Percentiles rank a stretch among this genome's conserved stretches.
These are phyloP conservation scores for Dromius quadrimaculatus DNA, from an alignment of 2,888 invertebrate genomes.

Conservation along the genomic window DNA sequence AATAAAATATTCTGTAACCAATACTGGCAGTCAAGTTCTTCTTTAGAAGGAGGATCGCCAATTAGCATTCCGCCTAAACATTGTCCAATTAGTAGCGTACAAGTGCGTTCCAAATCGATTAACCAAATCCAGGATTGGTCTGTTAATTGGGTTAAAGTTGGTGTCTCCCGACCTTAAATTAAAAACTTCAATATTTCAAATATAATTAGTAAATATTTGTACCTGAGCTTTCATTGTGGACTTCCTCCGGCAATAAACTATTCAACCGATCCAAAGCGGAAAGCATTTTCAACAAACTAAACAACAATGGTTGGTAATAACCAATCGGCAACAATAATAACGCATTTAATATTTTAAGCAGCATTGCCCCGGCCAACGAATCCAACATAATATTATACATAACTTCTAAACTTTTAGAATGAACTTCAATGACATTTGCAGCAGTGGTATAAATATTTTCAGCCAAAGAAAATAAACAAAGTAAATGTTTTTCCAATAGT, in stretches of 20 bases:
- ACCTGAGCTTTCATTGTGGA: constrained; percentile 62
- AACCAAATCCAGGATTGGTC: constrained; percentile 71
- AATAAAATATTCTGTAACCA: constrained; percentile 68
- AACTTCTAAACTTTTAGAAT: constrained; percentile 64
- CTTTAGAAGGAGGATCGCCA: constrained; percentile 65
- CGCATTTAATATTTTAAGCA: constrained; percentile 71
- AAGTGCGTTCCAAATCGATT: constrained; percentile 72
- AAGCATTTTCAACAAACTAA: constrained; percentile 64
- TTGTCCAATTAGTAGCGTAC: constrained; percentile 72
- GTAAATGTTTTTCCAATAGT: constrained; percentile 59
- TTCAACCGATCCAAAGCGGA: constrained; percentile 65
- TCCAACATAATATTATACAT: constrained; percentile 68
- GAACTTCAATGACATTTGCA: constrained; percentile 61
- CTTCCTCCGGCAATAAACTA: constrained; percentile 63
- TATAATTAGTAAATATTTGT: constrained; percentile 20
- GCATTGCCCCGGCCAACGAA: constrained; percentile 72
- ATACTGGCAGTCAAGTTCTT: constrained; percentile 65
- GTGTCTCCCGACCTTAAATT: constrained; percentile 67
- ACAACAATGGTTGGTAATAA: constrained; percentile 63
- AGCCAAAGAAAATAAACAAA: constrained; percentile 61
- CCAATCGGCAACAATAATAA: constrained; percentile 69
- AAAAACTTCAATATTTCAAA: constrained; percentile 38
- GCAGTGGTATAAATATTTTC: constrained; percentile 62
- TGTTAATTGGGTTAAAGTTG: constrained; percentile 66
- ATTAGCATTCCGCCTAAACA: constrained; percentile 71